Conservation (phyloP, 2,113 vertebrate genomes). For the Limnothrissa miodon region DNA sequence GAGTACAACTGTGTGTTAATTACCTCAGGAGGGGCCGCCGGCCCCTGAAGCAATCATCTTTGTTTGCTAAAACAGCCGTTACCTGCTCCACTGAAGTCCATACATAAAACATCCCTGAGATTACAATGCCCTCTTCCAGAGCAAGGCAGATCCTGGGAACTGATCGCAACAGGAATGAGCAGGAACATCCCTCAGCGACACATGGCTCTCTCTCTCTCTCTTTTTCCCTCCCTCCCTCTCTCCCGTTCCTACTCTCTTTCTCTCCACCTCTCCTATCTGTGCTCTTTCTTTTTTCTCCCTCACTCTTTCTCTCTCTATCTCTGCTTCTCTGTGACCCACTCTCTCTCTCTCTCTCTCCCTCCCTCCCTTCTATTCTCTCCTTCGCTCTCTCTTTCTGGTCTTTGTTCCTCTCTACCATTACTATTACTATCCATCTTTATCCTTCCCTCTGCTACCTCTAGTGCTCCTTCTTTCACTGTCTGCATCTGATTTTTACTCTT, state of each 20-base stretch:
- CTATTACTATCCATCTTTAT: neutral
- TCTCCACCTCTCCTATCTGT: conserved; percentile 7
- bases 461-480: neutral
- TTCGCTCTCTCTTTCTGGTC: neutral
- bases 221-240: neutral
- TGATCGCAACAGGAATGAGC: conserved; percentile 65
- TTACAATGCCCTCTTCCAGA: conserved; percentile 76
- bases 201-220: neutral
- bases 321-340: neutral
- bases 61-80: conserved; percentile 83
- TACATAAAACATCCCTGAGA: conserved; percentile 87
- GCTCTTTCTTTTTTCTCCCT: conserved; percentile 14
- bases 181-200: conserved; percentile 63
- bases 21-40: conserved; percentile 76
- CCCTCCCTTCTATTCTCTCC: neutral
- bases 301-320: neutral
- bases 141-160: conserved; percentile 72
- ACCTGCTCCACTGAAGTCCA: conserved; percentile 67
- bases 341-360: neutral
- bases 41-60: conserved; percentile 86
- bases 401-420: conserved; percentile 5
- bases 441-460: neutral
- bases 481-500: neutral
- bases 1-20: conserved; percentile 83
- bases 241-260: neutral